Base-by-base conservation (phyloP, 2,113 vertebrate genomes). In the Furnarius figulus region DNA sequence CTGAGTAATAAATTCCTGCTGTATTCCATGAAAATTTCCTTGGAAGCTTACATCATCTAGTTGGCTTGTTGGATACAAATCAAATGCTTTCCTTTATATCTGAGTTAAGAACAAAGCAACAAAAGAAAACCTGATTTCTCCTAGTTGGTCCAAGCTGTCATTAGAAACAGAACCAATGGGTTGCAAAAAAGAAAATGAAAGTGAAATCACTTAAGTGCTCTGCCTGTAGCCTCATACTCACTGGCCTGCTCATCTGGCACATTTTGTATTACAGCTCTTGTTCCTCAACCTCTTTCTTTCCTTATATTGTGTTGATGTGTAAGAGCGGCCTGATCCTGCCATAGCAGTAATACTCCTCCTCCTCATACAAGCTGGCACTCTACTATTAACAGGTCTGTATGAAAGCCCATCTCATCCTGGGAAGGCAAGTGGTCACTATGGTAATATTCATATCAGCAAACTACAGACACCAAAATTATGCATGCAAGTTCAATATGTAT, bases 1-100 rank as follows among this genome's bases (percentile, higher is more conserved):
- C 97, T 97, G 78, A 93, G 79, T 77, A 73, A 91, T 86, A 85
- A 87, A 61, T 85, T 76, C 66, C 70, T 76, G 63, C 61, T 95
- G 61, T 67, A 86, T 73, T 87, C 46, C 44, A 67, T 30, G 42
- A 49, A 59, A 37, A 33, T 8, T 67, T 90, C 25, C 23, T 75
- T 78, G 75, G 72, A 94, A 76, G 28, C 31, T 94, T 82, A n/a
- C 18, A 37, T 71, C 58, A 72, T 44, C 9, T 23, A 42, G 13
- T 44, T 66, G 81, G 39, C 31, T 73, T 4, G 0, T 5, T 58
- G 44, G 49, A 80, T 16, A 56, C n/a, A 91, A 65, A 30, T 58
- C 47, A 71, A 79, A 86, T n/a, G 13, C 42, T 52, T 93, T 76
- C 52, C 3, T 1, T 72, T 70, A 71, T 27, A 90, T 93, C 61